Percentiles rank a stretch among this genome's conserved stretches.
phyloP scores from a whole-genome alignment of 2,888 invertebrate species.

The Marronus borbonicus region DNA sequence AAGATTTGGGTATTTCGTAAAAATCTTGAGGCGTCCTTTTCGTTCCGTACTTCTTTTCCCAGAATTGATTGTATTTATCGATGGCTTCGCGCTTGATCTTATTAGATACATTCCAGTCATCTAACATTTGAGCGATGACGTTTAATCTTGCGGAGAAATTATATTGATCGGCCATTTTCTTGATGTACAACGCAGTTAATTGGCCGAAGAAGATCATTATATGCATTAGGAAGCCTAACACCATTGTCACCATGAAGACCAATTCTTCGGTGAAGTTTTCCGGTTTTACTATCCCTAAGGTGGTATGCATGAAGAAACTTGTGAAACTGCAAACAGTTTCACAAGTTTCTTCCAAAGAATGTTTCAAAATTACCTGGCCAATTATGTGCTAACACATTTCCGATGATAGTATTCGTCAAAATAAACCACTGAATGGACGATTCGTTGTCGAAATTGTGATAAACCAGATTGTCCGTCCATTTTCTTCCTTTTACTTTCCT shows the following conservation, averaged over 20 bases:
- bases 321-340: no score
- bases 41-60: conserved; percentile 45
- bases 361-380: conserved; percentile 34
- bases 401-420: conserved; percentile 35
- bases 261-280: conserved; percentile 24
- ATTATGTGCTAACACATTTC: conserved; percentile 41
- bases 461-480: conserved; percentile 38
- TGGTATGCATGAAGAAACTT: background rate
- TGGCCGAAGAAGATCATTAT: conserved; percentile 48
- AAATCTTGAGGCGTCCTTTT: conserved; percentile 22
- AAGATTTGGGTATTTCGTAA: conserved; percentile 24
- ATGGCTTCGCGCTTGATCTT: conserved; percentile 35
- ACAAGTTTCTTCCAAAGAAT: no score
- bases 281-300: conserved; percentile 38
- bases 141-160: conserved; percentile 37
- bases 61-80: conserved; percentile 43
- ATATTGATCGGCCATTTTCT: conserved; percentile 42
- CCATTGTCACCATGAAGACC: conserved; percentile 33
- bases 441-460: conserved; percentile 38
- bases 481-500: background rate
- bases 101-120: conserved; percentile 42
- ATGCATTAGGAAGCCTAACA: conserved; percentile 45
- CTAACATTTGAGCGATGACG: conserved; percentile 44
- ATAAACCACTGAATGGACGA: conserved; percentile 35
- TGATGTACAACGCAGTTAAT: conserved; percentile 46